Conservation (phyloP, 2,888 invertebrate genomes). For the Isotomurus palustris region DNA sequence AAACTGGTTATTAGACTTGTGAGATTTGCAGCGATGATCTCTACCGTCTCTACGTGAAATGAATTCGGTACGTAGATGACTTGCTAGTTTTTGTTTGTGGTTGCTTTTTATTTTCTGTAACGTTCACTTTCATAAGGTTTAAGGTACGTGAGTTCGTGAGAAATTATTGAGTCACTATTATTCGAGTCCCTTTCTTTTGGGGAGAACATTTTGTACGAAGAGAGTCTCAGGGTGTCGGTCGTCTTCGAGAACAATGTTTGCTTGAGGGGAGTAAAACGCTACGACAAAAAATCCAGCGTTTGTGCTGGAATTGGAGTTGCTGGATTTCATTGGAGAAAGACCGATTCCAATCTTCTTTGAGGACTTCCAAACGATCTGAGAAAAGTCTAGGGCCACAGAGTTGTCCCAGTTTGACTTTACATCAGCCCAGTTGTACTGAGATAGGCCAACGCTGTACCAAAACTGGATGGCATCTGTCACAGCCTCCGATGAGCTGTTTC, state of each 20-base stretch:
- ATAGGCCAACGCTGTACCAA: conserved; percentile 28
- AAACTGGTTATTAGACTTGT: no score
- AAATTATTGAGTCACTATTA: no score
- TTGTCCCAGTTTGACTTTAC: conserved; percentile 24
- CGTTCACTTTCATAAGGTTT: no score
- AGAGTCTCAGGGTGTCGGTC: conserved; percentile 7
- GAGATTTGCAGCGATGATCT: no score
- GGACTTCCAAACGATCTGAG: conserved; percentile 29
- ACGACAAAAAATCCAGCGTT: conserved; percentile 14
- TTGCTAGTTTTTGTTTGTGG: no score
- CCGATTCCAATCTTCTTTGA: conserved; percentile 26
- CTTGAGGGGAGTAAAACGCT: conserved; percentile 31
- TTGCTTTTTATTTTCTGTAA: no score
- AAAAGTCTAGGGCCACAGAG: conserved; percentile 24
- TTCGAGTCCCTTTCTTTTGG: no score
- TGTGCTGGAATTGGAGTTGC: neutral
- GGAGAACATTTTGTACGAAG: conserved; percentile 19
- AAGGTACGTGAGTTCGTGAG: no score
- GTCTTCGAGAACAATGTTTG: conserved; percentile 22
- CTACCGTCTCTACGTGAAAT: no score
- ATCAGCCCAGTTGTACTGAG: conserved; percentile 22
- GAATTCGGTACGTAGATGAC: no score
- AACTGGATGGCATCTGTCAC: conserved; percentile 29
- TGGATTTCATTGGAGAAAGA: conserved; percentile 1
- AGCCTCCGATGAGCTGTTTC: conserved; percentile 10